These are phyloP conservation scores for Cichladusa arquata DNA, from an alignment of 2,113 vertebrate genomes.

Conservation along the genomic window DNA sequence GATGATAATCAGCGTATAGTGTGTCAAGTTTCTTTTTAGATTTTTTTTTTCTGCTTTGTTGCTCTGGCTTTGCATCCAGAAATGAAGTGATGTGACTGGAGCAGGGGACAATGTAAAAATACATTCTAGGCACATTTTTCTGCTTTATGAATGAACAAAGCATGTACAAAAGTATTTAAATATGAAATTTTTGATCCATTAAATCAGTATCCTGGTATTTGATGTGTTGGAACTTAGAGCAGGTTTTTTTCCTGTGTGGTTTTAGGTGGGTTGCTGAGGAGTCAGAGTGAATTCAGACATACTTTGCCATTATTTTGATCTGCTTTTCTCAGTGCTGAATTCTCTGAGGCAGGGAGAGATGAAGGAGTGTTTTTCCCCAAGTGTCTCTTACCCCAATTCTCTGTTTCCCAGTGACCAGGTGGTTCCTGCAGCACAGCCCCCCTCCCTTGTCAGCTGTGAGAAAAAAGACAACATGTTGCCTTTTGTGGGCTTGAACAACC, in stretches of 20 bases:
- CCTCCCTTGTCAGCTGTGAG: slow-evolving; percentile 78
- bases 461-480: slow-evolving; percentile 86
- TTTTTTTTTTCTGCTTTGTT: not conserved
- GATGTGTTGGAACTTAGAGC: not conserved
- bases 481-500: slow-evolving; percentile 94
- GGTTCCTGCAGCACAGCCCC: slow-evolving; percentile 78
- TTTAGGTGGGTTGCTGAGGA: not conserved
- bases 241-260: not conserved
- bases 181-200: not conserved
- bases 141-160: not conserved
- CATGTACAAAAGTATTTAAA: not conserved
- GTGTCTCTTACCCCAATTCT: not conserved
- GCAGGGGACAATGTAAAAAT: not conserved
- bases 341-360: not conserved
- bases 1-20: not conserved
- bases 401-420: slow-evolving; percentile 80
- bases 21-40: not conserved
- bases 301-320: not conserved
- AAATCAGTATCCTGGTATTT: accelerated
- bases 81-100: not conserved
- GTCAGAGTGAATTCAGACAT: not conserved
- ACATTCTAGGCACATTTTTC: accelerated
- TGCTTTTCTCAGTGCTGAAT: not conserved
- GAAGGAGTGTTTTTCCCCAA: not conserved
- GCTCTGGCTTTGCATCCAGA: not conserved